Percentiles rank a stretch among this genome's conserved stretches.
These are phyloP conservation scores for Parnassius glacialis DNA, from an alignment of 2,888 invertebrate species.

Conservation along the genomic window DNA sequence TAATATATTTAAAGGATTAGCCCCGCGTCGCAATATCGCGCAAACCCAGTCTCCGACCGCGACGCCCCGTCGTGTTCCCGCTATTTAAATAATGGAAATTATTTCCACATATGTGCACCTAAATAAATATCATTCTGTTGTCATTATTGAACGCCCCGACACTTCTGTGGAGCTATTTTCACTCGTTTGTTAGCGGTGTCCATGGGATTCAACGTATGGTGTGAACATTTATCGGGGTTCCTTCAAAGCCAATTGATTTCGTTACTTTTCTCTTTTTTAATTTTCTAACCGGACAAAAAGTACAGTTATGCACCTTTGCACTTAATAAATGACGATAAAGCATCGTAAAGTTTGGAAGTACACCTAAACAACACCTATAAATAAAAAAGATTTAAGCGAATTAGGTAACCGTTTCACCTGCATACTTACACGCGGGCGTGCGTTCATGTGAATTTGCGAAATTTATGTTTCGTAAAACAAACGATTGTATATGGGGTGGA, in stretches of 20 bases:
- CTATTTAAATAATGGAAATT: slow-evolving; percentile 80
- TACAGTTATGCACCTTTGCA: background rate
- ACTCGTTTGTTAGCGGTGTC: slow-evolving; percentile 62
- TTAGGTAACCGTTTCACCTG: slow-evolving; percentile 30
- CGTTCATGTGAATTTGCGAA: slow-evolving; percentile 70
- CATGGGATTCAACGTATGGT: slow-evolving; percentile 48
- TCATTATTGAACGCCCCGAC: slow-evolving; percentile 70
- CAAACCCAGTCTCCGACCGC: slow-evolving; percentile 62
- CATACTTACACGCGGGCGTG: slow-evolving; percentile 41
- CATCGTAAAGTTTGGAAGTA: background rate
- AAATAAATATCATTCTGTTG: slow-evolving; percentile 75
- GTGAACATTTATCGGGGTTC: slow-evolving; percentile 26
- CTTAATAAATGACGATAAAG: background rate
- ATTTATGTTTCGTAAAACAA: slow-evolving; percentile 80
- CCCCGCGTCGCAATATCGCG: slow-evolving; percentile 75
- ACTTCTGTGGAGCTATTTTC: slow-evolving; percentile 67
- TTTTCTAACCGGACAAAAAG: background rate
- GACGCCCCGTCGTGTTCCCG: slow-evolving; percentile 35
- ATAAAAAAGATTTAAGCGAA: slow-evolving; percentile 25
- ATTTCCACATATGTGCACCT: slow-evolving; percentile 80
- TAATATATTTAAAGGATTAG: slow-evolving; percentile 82
- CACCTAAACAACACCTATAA: slow-evolving; percentile 15
- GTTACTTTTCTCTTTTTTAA: background rate
- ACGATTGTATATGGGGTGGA: slow-evolving; percentile 80
- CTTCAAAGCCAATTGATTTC: slow-evolving; percentile 9